These are phyloP conservation scores for Stichodactyla mertensii DNA, from an alignment of 64 coral and sea anemone genomes.

Conservation along the genomic window DNA sequence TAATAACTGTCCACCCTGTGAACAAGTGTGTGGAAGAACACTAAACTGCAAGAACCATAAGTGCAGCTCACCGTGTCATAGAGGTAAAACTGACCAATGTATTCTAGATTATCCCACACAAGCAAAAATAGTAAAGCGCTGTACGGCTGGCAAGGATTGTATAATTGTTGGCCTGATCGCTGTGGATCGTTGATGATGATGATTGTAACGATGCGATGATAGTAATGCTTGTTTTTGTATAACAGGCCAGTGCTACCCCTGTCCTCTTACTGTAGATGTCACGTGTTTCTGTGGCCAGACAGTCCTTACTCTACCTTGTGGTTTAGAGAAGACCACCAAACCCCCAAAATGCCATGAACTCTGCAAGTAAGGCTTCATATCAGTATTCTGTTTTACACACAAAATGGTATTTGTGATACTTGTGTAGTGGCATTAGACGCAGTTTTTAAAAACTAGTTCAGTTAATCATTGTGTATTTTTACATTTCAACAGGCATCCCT, in stretches of 20 bases:
- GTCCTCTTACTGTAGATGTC: conserved; percentile 69
- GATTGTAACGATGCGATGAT: not conserved
- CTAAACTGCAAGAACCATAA: conserved; percentile 96
- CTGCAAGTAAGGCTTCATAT: conserved; percentile 60
- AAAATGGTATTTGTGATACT: not conserved
- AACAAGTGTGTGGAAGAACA: conserved; percentile 78
- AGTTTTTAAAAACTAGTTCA: not conserved
- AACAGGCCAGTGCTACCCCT: conserved; percentile 86
- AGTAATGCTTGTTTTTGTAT: not conserved
- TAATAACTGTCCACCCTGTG: conserved; percentile 76
- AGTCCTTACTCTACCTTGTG: conserved; percentile 74
- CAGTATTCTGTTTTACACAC: not conserved
- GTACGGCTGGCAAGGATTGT: too few species aligned
- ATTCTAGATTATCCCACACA: not conserved
- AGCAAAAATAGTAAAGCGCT: too few species aligned
- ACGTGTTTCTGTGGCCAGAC: conserved; percentile 90
- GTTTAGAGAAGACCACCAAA: conserved; percentile 77
- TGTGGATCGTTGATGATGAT: not conserved
- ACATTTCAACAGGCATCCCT: conserved; percentile 39
- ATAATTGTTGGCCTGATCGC: too few species aligned
- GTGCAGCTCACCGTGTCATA: conserved; percentile 89
- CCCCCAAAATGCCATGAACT: conserved; percentile 90
- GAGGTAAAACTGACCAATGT: conserved; percentile 45
- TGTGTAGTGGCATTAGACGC: not conserved
- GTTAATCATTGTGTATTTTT: not conserved